Evolutionary conservation across 1,140 invertebrate species (phyloP).

Genomic region (Medauroidea extradentata): DNA sequence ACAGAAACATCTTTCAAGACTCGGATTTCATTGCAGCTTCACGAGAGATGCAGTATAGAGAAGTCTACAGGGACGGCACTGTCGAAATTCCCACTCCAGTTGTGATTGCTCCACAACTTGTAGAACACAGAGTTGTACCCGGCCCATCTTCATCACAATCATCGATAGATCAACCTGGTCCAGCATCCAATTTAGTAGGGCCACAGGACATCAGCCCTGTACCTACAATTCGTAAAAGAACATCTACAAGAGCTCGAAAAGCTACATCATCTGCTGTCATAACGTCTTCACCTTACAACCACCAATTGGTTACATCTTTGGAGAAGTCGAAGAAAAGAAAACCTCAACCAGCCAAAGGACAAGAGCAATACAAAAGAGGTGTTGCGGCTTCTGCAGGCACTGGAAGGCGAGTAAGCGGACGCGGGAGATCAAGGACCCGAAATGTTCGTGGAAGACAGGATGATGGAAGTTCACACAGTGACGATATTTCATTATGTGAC

Average conservation of each 20-base stretch:
- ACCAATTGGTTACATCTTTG: conserved; percentile 20
- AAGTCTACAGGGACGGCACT: neutral
- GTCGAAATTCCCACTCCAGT: neutral
- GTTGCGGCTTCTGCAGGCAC: no score
- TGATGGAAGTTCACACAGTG: no score
- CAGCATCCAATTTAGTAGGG: conserved; percentile 14
- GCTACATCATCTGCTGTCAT: conserved; percentile 10
- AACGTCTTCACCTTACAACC: conserved; percentile 23
- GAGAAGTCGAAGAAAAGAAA: neutral
- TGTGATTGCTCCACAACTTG: neutral
- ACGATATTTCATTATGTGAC: no score
- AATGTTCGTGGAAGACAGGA: no score
- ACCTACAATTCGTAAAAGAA: conserved; percentile 1
- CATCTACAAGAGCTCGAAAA: conserved; percentile 19
- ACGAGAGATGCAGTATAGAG: neutral
- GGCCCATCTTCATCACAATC: conserved; percentile 11
- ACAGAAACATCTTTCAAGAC: conserved; percentile 21
- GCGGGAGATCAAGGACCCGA: no score
- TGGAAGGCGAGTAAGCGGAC: no score
- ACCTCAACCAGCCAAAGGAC: no score
- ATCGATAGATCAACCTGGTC: conserved; percentile 16
- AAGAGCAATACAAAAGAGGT: no score
- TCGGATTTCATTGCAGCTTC: conserved; percentile 1
- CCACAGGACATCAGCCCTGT: conserved; percentile 12
- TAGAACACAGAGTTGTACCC: conserved; percentile 3